Evolutionary conservation across 2,797 vertebrate species (phyloP).

Genomic region (Lithobates pipiens): DNA sequence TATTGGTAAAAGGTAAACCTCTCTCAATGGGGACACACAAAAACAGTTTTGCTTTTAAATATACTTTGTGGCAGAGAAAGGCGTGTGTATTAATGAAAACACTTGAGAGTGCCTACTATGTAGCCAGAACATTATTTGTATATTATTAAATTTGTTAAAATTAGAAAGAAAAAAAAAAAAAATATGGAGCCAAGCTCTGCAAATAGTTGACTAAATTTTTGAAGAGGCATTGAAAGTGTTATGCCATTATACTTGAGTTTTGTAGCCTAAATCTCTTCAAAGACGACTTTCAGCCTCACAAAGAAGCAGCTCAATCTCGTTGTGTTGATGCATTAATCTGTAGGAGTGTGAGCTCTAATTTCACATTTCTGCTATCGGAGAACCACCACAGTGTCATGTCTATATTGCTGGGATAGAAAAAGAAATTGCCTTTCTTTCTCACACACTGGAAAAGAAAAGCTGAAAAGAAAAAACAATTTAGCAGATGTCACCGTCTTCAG

Average conservation of each 20-base stretch:
- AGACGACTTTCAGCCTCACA: conserved; percentile 31
- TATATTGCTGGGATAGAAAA: conserved; percentile 52
- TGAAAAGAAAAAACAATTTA: conserved; percentile 52
- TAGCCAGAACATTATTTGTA: too few relatives aligned
- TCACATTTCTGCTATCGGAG: conserved; percentile 53
- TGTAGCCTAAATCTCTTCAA: conserved; percentile 50
- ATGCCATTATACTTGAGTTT: conserved; percentile 42
- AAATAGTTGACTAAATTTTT: conserved; percentile 31
- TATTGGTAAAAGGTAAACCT: too few relatives aligned
- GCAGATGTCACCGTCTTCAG: conserved; percentile 45
- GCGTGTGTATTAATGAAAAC: too few relatives aligned
- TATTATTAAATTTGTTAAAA: too few relatives aligned
- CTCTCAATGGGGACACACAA: too few relatives aligned
- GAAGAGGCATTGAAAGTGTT: conserved; percentile 10
- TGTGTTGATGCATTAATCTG: conserved; percentile 62
- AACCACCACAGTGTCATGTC: conserved; percentile 53
- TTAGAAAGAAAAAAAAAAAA: not conserved
- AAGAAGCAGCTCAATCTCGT: conserved; percentile 41
- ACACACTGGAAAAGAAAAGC: conserved; percentile 51
- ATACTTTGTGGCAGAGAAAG: too few relatives aligned
- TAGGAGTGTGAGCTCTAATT: conserved; percentile 57
- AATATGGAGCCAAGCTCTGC: not conserved
- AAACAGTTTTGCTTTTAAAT: too few relatives aligned
- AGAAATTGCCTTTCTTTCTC: conserved; percentile 40
- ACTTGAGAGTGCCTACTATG: too few relatives aligned